Percentiles rank a stretch among this genome's conserved stretches.
These are phyloP conservation scores for Bergia puertoricense DNA, from an alignment of 92 coral and sea anemone species.

Conservation along the genomic window DNA sequence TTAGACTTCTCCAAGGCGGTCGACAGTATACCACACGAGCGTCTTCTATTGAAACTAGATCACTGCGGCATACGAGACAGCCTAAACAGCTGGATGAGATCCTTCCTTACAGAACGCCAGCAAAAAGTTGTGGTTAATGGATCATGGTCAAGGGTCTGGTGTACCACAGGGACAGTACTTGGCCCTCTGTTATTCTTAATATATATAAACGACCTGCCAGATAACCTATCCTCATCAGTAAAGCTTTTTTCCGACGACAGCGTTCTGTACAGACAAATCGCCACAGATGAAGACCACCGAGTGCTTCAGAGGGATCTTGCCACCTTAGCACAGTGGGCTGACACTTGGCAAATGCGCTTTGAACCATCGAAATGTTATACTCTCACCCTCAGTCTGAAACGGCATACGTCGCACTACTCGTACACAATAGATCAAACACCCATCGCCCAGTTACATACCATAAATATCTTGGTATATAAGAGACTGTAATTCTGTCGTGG, in stretches of 20 bases:
- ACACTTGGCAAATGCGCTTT: background rate
- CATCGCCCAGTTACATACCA: background rate
- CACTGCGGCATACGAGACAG: background rate
- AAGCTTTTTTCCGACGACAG: background rate
- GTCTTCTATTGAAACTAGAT: conserved; percentile 1
- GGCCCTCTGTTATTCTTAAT: background rate
- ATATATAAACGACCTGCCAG: too few species aligned
- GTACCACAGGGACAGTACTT: background rate
- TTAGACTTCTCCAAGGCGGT: conserved; percentile 45
- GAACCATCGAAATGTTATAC: background rate
- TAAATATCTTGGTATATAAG: background rate
- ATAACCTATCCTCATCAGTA: background rate
- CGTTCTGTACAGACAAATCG: background rate
- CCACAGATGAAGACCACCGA: background rate
- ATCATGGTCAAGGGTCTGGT: background rate
- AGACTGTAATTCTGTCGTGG: background rate
- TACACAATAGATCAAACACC: background rate
- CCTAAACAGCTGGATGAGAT: background rate
- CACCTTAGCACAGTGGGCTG: background rate
- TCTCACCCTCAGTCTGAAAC: background rate
- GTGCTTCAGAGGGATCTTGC: background rate
- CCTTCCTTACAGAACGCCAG: background rate
- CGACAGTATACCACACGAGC: conserved; percentile 24
- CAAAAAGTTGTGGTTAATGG: background rate
- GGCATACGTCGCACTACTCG: background rate